Evolutionary conservation across 2,888 invertebrate genomes (phyloP), one percentile per base, ranked within the genome.

Genomic region (Lobophora halterata): DNA sequence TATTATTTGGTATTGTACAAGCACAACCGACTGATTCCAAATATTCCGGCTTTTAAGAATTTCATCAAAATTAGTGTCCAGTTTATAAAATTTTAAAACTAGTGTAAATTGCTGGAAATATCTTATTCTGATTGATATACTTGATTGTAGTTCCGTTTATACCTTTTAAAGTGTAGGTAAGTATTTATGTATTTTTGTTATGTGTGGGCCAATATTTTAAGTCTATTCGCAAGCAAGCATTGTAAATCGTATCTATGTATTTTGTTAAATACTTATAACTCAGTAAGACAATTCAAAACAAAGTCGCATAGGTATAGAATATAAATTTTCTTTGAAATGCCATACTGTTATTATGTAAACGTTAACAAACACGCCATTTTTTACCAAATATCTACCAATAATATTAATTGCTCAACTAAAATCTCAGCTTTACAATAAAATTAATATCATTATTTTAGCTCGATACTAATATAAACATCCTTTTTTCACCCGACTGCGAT

Each of bases 351-450:
- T 39, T 61, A 53, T 45, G 48, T 57, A 61, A 46, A 53, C n/a
- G n/a, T 52, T 55, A 52, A 49, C 29, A 53, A 50, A 36, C 49
- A 57, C 57, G 69, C 69, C 68, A 71, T 71, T 61, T 53, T 43
- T 34, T 52, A 66, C 67, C 71, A 69, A 69, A 71, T 61, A 67
- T 54, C 52, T 61, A 45, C 52, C 49, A 37, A 52, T 42, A 49
- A 59, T 63, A 61, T 58, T 60, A 58, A 55, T 37, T 43, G 40
- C 32, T 48, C 46, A 43, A 46, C 36, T 16, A 14, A 19, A 14
- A 27, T 30, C n/a, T n/a, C 7, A 14, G 26, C 12, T 14, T 18
- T 14, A 29, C 21, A 13, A 29, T 30, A 14, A n/a, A 10, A 4
- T 25, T 29, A 29, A 12, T 37, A n/a, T n/a, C n/a, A n/a, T n/a